These are phyloP conservation scores for Rhaphigaster nebulosa DNA, from an alignment of 2,888 invertebrate genomes.

Conservation along the genomic window DNA sequence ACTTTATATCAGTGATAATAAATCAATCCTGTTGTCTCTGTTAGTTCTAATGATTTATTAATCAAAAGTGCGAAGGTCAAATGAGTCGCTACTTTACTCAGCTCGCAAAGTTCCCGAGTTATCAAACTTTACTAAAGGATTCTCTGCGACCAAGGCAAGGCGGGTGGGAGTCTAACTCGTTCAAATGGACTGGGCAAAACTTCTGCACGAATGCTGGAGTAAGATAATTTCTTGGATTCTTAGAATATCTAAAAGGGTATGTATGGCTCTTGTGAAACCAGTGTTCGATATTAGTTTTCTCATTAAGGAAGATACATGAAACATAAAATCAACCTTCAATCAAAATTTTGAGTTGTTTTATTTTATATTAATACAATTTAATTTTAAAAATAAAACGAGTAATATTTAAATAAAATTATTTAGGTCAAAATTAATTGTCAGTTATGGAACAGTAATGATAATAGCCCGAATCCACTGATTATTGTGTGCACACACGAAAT, in stretches of 20 bases:
- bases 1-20: not conserved
- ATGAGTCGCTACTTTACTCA: not conserved
- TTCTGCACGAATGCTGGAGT: not conserved
- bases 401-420: no score
- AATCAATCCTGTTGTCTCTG: not conserved
- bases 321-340: no score
- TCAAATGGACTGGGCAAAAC: not conserved
- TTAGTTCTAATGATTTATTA: not conserved
- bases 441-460: no score
- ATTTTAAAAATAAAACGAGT: no score
- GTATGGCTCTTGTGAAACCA: not conserved
- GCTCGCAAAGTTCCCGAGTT: not conserved
- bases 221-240: conserved; percentile 16
- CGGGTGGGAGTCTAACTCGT: not conserved
- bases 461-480: no score
- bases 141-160: not conserved
- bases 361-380: no score
- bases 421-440: no score
- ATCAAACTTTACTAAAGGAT: not conserved
- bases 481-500: no score
- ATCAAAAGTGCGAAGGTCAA: not conserved
- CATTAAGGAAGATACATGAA: not conserved
- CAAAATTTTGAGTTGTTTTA: no score
- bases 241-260: not conserved
- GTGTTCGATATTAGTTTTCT: not conserved